A percentile compares a stretch with the other conserved stretches of the same genome.
Conservation (phyloP, 2,797 vertebrate genomes). For the Trichosurus vulpecula region DNA sequence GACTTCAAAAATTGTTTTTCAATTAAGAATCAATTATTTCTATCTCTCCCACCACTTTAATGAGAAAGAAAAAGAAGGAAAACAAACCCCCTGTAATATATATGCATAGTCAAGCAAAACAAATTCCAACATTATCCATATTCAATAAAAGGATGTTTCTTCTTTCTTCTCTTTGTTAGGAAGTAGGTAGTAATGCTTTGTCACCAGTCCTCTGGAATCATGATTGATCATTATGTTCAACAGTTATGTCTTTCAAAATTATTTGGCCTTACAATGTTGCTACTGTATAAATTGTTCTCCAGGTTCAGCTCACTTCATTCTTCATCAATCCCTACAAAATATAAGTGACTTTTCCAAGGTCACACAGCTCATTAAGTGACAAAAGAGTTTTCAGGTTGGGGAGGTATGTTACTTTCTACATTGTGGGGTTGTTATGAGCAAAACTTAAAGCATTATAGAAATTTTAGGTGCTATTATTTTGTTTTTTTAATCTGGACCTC, state of each 20-base stretch:
- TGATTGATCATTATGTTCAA: not conserved
- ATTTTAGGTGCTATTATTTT: not conserved
- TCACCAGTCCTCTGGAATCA: not conserved
- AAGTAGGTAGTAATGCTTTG: not conserved
- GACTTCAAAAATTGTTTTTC: not conserved
- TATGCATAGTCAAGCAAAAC: not conserved
- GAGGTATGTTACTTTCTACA: not conserved
- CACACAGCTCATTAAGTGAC: not conserved
- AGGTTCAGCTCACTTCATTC: not conserved
- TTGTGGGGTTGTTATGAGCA: not conserved
- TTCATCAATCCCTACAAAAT: not conserved
- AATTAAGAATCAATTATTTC: not conserved
- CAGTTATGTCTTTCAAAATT: not conserved
- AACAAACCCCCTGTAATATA: not conserved
- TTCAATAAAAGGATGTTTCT: not conserved
- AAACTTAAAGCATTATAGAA: not conserved
- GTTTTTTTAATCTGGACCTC: not conserved
- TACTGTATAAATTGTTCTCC: not conserved
- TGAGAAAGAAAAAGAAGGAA: not conserved
- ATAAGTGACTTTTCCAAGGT: not conserved
- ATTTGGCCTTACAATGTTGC: not conserved
- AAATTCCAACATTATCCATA: not conserved
- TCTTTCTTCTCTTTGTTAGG: not conserved
- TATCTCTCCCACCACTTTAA: not conserved
- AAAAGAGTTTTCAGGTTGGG: not conserved